A percentile compares a stretch with the other conserved stretches of the same genome.
Conservation (phyloP, 2,888 invertebrate species). For the Tenthredo distinguenda region DNA sequence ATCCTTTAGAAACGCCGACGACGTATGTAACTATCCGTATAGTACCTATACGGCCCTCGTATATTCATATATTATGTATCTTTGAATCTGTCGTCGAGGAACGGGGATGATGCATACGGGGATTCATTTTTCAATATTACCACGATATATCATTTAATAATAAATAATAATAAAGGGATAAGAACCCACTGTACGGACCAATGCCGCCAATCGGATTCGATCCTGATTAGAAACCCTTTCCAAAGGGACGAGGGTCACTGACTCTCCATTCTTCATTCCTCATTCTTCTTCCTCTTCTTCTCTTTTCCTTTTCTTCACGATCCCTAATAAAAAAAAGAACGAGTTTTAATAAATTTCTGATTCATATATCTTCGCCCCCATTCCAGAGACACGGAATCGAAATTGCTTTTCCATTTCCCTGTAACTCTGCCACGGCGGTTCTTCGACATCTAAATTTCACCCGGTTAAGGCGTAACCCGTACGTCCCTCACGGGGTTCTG, state of each 20-base stretch:
- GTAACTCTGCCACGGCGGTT: neutral
- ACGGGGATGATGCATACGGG: slow-evolving; percentile 52
- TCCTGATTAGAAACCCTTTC: slow-evolving; percentile 64
- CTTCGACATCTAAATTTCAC: slow-evolving; percentile 12
- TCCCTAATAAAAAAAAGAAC: neutral
- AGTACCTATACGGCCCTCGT: neutral
- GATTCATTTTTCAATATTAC: slow-evolving; percentile 70
- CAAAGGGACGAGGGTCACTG: slow-evolving; percentile 13
- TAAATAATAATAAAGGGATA: slow-evolving; percentile 66
- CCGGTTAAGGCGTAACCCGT: neutral
- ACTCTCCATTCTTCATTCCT: neutral
- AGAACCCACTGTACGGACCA: slow-evolving; percentile 39
- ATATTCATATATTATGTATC: slow-evolving; percentile 65
- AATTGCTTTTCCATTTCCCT: neutral
- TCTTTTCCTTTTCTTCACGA: neutral
- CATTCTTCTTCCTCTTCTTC: neutral
- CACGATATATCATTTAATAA: slow-evolving; percentile 68
- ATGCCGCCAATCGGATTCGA: slow-evolving; percentile 62
- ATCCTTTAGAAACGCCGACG: slow-evolving; percentile 61
- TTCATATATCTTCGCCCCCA: too few relatives aligned
- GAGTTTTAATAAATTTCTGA: slow-evolving; percentile 4
- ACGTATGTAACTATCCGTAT: slow-evolving; percentile 53
- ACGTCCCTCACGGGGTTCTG: neutral
- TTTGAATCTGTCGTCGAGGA: slow-evolving; percentile 66
- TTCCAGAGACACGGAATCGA: neutral